phyloP scores from a whole-genome alignment of 2,797 vertebrate species.

The Ficedula albicollis region DNA sequence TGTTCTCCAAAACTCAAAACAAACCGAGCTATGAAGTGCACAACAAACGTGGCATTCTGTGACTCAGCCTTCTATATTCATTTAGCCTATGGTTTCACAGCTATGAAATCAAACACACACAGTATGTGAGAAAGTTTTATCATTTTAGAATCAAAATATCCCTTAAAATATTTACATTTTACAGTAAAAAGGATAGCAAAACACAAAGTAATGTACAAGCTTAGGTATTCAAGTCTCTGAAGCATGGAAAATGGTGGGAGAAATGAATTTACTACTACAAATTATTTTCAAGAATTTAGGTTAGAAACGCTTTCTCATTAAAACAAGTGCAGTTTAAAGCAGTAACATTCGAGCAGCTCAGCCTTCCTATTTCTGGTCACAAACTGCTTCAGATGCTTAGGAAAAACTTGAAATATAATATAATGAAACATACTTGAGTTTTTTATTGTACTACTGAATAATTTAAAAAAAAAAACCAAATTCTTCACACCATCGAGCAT shows the following conservation, averaged over 20 bases:
- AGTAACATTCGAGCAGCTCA: slow-evolving; percentile 58
- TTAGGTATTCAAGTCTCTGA: slow-evolving; percentile 84
- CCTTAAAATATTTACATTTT: slow-evolving; percentile 90
- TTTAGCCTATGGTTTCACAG: slow-evolving; percentile 50
- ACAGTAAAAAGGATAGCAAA: slow-evolving; percentile 88
- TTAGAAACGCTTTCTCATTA: slow-evolving; percentile 67
- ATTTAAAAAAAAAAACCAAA: background rate
- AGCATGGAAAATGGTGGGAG: slow-evolving; percentile 74
- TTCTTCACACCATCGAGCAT: background rate
- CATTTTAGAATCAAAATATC: slow-evolving; percentile 86
- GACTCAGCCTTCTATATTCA: slow-evolving; percentile 19
- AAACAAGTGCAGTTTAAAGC: slow-evolving; percentile 73
- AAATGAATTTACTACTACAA: slow-evolving; percentile 73
- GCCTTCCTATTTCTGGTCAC: slow-evolving; percentile 70
- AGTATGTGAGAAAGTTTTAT: slow-evolving; percentile 83
- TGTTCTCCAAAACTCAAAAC: background rate
- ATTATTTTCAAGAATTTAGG: slow-evolving; percentile 62
- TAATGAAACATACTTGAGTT: slow-evolving; percentile 9
- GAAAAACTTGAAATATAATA: slow-evolving; percentile 46
- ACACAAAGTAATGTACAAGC: slow-evolving; percentile 86
- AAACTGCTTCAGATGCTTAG: slow-evolving; percentile 69
- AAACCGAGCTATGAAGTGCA: background rate
- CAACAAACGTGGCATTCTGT: background rate
- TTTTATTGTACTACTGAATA: slow-evolving; percentile 22
- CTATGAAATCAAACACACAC: slow-evolving; percentile 79